Base-by-base conservation (phyloP, 1,140 invertebrate species). In the Macrobrachium nipponense region DNA sequence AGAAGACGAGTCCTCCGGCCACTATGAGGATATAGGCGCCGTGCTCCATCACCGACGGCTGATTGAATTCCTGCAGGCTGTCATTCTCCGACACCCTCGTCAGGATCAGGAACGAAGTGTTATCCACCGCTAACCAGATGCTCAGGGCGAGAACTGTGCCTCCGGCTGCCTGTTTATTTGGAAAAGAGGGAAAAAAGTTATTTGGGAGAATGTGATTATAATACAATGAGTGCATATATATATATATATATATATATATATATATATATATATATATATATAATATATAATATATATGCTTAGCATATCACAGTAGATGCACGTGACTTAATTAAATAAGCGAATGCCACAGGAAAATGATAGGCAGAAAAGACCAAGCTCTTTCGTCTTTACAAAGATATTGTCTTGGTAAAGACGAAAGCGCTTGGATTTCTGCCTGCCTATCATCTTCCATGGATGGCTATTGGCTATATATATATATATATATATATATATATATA, bases 1-100 rank as follows among this genome's bases (percentile, higher is more conserved):
- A 91, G 91, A 97, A 96, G 89, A 97, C 95, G 88, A 96, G 92
- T 36, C 94, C 94, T 72, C 96, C 96, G 79, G 95, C 94, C n/a
- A 93, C 93, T 86, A 97, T 96, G 64, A 97, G 91, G 62, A 96
- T 93, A 90, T 95, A 95, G 27, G 94, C 93, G 79, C 94, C 93
- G 90, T 95, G 93, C 62, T 91, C 90, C 78, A 91, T 89, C 70
- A 95, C 93, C 82, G 93, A 92, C 10, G 93, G 92, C 89, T 94
- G 92, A 83, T 93, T 93, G 87, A 94, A 93, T 88, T 93, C 90
- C 92, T 93, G 88, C 62, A 93, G 75, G 59, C 79, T 82, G 43
- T 82, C 79, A 60, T 87, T 82, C 6, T 82, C 79, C 5, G 75
- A 77, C 73, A 87, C 79, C 75, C 79, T 64, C 79, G 80, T 82